Evolutionary conservation across 2,113 vertebrate genomes (phyloP).

Genomic region (Trachemys scripta): DNA sequence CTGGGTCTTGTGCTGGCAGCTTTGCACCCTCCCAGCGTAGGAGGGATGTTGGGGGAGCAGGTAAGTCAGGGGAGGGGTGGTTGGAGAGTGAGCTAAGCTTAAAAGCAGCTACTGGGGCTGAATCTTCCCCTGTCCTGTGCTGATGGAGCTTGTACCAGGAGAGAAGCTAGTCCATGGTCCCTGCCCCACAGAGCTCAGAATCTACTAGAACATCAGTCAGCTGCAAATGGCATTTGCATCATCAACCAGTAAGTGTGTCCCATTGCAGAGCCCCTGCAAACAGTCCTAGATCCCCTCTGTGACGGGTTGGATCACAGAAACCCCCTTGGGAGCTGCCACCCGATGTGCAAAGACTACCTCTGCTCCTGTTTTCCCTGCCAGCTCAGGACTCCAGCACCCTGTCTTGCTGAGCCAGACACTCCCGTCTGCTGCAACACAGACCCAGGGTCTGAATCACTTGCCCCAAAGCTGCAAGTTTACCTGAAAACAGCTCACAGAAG

Average conservation of each 20-base stretch:
- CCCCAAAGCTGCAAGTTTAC: no score
- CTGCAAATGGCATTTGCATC: neutral
- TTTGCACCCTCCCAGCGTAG: neutral
- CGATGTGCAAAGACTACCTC: no score
- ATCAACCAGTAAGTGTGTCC: neutral
- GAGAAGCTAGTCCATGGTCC: neutral
- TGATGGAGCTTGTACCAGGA: neutral
- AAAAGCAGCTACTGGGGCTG: neutral
- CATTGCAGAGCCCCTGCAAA: neutral
- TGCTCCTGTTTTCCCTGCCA: no score
- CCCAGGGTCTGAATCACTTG: no score
- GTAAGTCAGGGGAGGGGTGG: neutral
- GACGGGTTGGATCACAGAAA: no score
- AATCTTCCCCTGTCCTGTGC: neutral
- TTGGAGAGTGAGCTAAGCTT: neutral
- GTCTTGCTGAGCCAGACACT: no score
- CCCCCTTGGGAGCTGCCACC: no score
- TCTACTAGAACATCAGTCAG: neutral
- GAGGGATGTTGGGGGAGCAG: neutral
- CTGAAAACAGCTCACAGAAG: no score
- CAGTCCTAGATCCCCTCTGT: neutral
- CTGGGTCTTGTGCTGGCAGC: neutral
- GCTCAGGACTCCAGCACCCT: no score
- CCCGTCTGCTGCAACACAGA: no score
- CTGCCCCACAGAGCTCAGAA: neutral